Base-by-base conservation (phyloP, 2,888 invertebrate species). In the Watsonalla cultraria region DNA sequence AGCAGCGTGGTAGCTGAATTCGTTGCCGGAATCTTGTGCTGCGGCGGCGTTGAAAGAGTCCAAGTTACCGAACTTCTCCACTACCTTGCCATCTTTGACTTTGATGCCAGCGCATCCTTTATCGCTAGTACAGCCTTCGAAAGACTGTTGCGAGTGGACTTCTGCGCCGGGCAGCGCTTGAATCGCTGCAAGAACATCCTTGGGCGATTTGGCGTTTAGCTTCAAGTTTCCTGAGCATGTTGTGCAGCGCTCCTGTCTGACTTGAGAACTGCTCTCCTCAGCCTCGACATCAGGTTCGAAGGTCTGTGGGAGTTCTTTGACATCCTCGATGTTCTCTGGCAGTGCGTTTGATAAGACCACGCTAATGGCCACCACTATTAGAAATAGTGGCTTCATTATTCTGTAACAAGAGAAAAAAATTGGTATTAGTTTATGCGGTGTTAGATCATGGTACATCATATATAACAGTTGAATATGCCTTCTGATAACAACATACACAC, bases 21-120 rank as follows among this genome's bases (percentile, higher is more conserved):
- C 85, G 9, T 84, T 84, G 8, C 72, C 76, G 0, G 64, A 55
- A 39, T 84, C 74, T 1, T 81, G 76, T 0, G 78, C 73, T 0
- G 80, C 79, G 0, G 88, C 88, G 0, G 83, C 76, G 49, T 79
- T 82, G 56, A 90, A 86, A 0, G 86, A 78, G 8, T 89, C 83
- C 0, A 74, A 58, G 62, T 90, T 85, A 0, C 91, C 91, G 55
- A 82, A 91, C 51, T 74, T 80, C 54, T 91, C 77, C 0, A 90
- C 58, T 0, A 91, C 76, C 54, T 75, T 72, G 1, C 91, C 90
- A 37, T 91, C 90, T 65, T 91, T 90, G 0, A 89, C 76, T 66
- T 91, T 90, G 5, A 91, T 64, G 0, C 91, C 90, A 7, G 89
- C 90, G 52, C 91, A 91, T 0, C 91, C 91, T 60, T 86, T 88